Percentiles rank a stretch among this genome's conserved stretches.
Conservation (phyloP, 2,888 invertebrate species). For the Furcula furcula region DNA sequence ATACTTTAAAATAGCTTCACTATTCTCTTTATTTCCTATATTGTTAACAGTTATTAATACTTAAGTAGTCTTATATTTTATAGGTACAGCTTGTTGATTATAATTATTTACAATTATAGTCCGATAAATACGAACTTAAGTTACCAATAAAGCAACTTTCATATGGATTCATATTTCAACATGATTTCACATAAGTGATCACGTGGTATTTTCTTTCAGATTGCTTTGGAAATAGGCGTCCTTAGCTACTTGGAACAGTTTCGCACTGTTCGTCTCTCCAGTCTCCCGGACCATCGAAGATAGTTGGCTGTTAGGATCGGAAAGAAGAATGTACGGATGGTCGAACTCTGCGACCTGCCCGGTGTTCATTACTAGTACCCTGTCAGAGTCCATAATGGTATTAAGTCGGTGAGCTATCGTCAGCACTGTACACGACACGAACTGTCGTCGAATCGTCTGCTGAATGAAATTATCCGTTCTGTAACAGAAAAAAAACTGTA, state of each 20-base stretch:
- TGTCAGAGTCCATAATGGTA: slow-evolving; percentile 94
- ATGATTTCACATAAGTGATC: slow-evolving; percentile 13
- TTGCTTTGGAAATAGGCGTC: slow-evolving; percentile 63
- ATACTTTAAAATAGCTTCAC: too few species aligned
- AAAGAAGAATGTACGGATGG: slow-evolving; percentile 81
- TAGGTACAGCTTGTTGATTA: too few species aligned
- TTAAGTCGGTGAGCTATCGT: slow-evolving; percentile 96
- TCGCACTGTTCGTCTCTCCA: slow-evolving; percentile 77
- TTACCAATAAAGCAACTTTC: not conserved
- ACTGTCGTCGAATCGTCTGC: slow-evolving; percentile 89
- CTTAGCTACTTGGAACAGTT: slow-evolving; percentile 71
- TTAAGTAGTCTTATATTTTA: too few species aligned
- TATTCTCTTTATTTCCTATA: too few species aligned
- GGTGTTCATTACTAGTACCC: slow-evolving; percentile 85
- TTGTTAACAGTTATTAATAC: too few species aligned
- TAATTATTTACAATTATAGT: too few species aligned
- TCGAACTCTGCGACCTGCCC: slow-evolving; percentile 85
- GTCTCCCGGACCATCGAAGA: slow-evolving; percentile 82
- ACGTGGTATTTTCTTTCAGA: slow-evolving; percentile 54
- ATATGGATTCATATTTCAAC: not conserved
- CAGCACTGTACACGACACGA: slow-evolving; percentile 90
- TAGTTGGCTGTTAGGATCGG: slow-evolving; percentile 77
- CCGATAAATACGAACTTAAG: too few species aligned
- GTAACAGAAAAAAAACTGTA: slow-evolving; percentile 19
- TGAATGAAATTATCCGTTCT: slow-evolving; percentile 92